Evolutionary conservation across 2,888 invertebrate genomes (phyloP).

Genomic region (Pardosa pseudoannulata): DNA sequence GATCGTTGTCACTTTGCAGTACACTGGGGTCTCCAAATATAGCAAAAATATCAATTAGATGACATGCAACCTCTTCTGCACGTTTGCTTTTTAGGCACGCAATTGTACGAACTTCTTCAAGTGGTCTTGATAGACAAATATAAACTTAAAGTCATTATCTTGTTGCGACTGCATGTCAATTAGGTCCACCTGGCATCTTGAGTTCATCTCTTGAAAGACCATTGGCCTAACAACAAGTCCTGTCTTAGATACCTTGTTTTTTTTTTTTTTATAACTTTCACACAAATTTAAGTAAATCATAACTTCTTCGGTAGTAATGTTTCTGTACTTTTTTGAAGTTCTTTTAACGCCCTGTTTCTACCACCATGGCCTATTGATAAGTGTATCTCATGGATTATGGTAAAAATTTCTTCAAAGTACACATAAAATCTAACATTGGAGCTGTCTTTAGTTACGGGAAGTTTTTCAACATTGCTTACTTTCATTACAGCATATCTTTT

Average conservation of each 20-base stretch:
- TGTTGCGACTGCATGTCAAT: constrained; percentile 5
- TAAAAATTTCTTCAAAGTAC: constrained; percentile 9
- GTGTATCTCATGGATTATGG: background rate
- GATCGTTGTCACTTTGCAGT: constrained; percentile 71
- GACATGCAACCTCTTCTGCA: constrained; percentile 50
- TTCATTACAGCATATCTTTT: too few relatives aligned
- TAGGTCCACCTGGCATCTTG: too few relatives aligned
- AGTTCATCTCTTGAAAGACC: background rate
- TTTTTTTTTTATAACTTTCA: background rate
- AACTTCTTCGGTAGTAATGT: background rate
- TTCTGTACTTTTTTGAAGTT: constrained; percentile 17
- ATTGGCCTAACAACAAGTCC: too few relatives aligned
- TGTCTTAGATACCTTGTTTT: background rate
- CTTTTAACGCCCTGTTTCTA: too few relatives aligned
- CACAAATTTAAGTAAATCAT: background rate
- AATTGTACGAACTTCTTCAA: constrained; percentile 7
- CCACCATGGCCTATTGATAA: constrained; percentile 1
- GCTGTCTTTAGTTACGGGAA: too few relatives aligned
- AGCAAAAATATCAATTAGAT: too few relatives aligned
- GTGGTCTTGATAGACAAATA: constrained; percentile 18
- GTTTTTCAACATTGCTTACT: too few relatives aligned
- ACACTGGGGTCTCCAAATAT: constrained; percentile 55
- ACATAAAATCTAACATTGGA: too few relatives aligned
- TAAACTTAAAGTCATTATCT: constrained; percentile 11
- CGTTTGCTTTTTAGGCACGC: constrained; percentile 56